Evolutionary conservation across 2,888 invertebrate genomes (phyloP).

Genomic region (Lucinisca nassula): DNA sequence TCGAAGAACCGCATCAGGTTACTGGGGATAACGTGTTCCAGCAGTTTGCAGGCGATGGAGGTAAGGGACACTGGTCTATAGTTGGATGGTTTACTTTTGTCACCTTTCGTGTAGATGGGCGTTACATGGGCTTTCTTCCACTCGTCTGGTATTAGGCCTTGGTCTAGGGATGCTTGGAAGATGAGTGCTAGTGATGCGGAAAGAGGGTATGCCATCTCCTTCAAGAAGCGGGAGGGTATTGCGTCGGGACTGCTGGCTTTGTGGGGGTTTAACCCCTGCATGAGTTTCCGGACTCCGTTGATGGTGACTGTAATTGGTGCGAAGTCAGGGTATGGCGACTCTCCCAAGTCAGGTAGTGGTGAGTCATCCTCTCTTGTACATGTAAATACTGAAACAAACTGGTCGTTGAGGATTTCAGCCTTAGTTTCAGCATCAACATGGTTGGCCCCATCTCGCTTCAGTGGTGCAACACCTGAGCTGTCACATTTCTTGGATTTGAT

Average conservation of each 20-base stretch:
- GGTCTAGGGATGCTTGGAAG: slow-evolving; percentile 33
- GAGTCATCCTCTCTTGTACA: no score
- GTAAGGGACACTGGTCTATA: slow-evolving; percentile 67
- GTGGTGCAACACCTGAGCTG: neutral
- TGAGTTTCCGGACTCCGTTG: no score
- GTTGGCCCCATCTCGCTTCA: neutral
- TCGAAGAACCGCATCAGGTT: slow-evolving; percentile 42
- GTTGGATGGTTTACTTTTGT: slow-evolving; percentile 46
- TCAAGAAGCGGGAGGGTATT: slow-evolving; percentile 37
- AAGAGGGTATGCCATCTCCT: no score
- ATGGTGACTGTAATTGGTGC: no score
- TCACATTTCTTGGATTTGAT: slow-evolving; percentile 10
- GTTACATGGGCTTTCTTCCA: slow-evolving; percentile 57
- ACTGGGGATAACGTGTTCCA: slow-evolving; percentile 58
- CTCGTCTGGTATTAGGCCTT: slow-evolving; percentile 43
- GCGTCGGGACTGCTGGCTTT: slow-evolving; percentile 37
- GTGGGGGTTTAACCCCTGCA: slow-evolving; percentile 34
- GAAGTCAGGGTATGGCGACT: no score
- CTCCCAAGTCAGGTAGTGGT: no score
- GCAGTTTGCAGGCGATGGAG: slow-evolving; percentile 50
- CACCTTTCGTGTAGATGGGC: slow-evolving; percentile 62
- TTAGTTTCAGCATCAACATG: neutral
- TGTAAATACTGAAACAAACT: neutral
- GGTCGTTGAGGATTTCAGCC: neutral
- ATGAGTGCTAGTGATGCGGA: slow-evolving; percentile 39